Evolutionary conservation across 2,113 vertebrate genomes (phyloP), one percentile per base, ranked within the genome.

Genomic region (Scolopax mira): DNA sequence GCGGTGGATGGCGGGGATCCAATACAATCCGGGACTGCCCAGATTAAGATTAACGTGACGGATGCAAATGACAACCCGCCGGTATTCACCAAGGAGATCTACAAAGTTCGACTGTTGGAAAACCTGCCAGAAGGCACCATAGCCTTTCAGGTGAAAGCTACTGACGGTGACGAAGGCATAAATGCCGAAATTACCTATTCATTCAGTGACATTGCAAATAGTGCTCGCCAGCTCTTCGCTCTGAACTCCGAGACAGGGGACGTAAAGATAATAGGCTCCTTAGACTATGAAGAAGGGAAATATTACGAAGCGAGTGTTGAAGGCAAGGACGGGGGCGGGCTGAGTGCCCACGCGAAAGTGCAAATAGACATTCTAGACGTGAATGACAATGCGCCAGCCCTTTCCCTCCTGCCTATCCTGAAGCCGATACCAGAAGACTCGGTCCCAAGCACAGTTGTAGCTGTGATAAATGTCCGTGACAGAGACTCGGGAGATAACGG

Each of bases 31-130:
- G 98, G 98, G 14, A 98, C 98, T 0, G 49, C 79, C 19, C 80
- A 97, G 24, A 98, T 98, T 79, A 90, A 91, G 13, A 96, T 98
- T 42, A 94, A 84, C 2, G 98, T 99, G 16, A 97, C 96, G 1
- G 98, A 98, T 7, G 98, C 97, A 85, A 98, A 98, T 71, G 98
- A 98, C 97, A 99, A 99, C 28, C 39, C 96, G 1, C 98, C 98
- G 6, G 85, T 97, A 23, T 98, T 98, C 83, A 97, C 91, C 33
- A 94, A 98, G 80, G 72, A 95, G 7, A 37, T 97, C 5, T 98
- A 98, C 90, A 96, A 89, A 49, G 93, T 97, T 22, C 96, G 10
- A 51, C 61, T 98, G 7, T 14, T 31, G n/a, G 98, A 98, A 94
- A 98, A 98, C n/a, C 55, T 96, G 23, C 94, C 97, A 24, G 23